Evolutionary conservation across 2,888 invertebrate genomes (phyloP), one percentile per base, ranked within the genome.

Genomic region (Rhamnusium bicolor): DNA sequence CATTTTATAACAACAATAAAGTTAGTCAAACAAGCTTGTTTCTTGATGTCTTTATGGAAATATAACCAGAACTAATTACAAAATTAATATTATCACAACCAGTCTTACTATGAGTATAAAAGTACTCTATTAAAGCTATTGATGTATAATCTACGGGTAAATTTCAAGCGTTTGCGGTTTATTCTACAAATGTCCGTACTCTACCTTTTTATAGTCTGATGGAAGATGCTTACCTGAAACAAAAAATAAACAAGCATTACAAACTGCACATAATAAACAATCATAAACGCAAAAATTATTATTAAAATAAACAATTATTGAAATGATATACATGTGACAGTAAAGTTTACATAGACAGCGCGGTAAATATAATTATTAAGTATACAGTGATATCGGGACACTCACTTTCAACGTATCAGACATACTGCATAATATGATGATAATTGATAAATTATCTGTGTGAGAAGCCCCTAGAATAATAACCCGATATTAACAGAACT

Each of bases 31-130:
- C 65, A 18, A 54, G 65, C 53, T 32, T 10, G 65, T 73, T 66
- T 65, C 69, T 53, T 62, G 73, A 73, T 67, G 54, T 72, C 63
- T 72, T 76, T 72, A 76, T 72, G 75, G 75, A 72, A 77, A 77
- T 72, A 69, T 75, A 69, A 75, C 73, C 68, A 54, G 73, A 70
- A 74, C 72, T 74, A 72, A 77, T 77, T 75, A 72, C 49, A 54
- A 56, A 72, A 72, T 77, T 75, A 75, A 75, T 74, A 72, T 54
- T 67, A 68, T 71, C 70, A 53, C 69, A 75, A 76, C 65, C 70
- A 71, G 71, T 62, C 51, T 24, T 29, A 18, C 58, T 54, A 67
- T 65, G 62, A 32, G 54, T 63, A 32, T 29, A 40, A 1, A 63
- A 63, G 65, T 65, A 40, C 65, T 53, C 65, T 53, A 65, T 65